A percentile compares a stretch with the other conserved stretches of the same genome.
These are phyloP conservation scores for Tetrax tetrax DNA, from an alignment of 2,113 vertebrate species.

Conservation along the genomic window DNA sequence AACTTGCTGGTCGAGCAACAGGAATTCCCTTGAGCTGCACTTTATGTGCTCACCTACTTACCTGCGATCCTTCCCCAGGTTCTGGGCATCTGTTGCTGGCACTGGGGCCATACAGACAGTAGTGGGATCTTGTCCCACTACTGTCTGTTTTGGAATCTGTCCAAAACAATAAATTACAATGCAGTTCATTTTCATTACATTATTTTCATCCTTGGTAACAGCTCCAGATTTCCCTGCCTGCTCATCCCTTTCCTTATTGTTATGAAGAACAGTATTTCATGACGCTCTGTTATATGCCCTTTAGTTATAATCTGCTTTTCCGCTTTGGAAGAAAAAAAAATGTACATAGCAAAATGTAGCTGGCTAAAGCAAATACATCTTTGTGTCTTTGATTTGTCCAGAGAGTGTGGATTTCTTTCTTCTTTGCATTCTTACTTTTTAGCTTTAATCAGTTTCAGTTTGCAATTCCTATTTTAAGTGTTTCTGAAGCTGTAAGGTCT, in stretches of 20 bases:
- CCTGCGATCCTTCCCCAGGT: too few relatives aligned
- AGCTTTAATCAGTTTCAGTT: not conserved
- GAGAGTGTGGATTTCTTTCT: not conserved
- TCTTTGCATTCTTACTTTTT: not conserved
- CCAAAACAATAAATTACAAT: not conserved
- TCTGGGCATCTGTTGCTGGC: too few relatives aligned
- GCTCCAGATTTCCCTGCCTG: not conserved
- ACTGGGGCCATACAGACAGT: too few relatives aligned
- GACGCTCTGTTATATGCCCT: not conserved
- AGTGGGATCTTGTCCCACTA: too few relatives aligned
- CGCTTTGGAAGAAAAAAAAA: not conserved
- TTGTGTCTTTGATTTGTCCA: not conserved
- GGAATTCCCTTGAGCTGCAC: too few relatives aligned
- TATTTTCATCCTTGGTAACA: not conserved
- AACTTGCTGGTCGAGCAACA: too few relatives aligned
- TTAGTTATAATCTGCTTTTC: not conserved
- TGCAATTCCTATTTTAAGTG: not conserved
- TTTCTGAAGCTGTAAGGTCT: not conserved
- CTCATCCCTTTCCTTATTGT: not conserved
- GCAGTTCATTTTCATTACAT: not conserved
- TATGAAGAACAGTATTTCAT: not conserved
- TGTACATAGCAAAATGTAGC: not conserved
- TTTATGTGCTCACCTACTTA: too few relatives aligned
- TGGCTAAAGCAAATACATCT: not conserved
- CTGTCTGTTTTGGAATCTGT: not conserved